phyloP scores from a whole-genome alignment of 2,113 vertebrate genomes.

The Pomatostomus ruficeps region DNA sequence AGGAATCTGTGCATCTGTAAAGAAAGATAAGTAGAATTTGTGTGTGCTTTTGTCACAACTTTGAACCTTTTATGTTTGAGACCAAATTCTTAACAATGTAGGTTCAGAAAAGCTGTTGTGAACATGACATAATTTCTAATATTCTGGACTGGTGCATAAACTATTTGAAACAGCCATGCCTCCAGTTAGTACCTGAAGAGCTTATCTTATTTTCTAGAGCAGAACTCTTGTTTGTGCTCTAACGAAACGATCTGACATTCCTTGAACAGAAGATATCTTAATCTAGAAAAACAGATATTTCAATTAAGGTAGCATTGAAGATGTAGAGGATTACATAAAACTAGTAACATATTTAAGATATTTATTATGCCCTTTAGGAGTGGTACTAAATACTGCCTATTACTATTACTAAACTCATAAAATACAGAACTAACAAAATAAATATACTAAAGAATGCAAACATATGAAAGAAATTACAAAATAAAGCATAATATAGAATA shows the following conservation, averaged over 20 bases:
- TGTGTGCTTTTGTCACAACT: background rate
- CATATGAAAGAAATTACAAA: background rate
- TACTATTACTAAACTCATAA: background rate
- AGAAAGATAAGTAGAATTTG: background rate
- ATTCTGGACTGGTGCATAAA: background rate
- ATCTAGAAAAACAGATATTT: background rate
- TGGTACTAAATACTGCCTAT: background rate
- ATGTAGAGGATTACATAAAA: background rate
- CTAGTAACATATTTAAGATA: background rate
- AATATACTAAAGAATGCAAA: background rate
- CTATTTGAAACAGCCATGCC: background rate
- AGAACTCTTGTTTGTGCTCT: rapidly evolving
- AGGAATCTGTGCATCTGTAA: background rate
- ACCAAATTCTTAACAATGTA: background rate
- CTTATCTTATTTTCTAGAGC: background rate
- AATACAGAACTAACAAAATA: background rate
- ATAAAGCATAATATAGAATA: background rate
- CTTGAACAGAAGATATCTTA: background rate
- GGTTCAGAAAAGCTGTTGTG: background rate
- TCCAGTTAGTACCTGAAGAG: background rate
- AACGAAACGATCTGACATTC: background rate
- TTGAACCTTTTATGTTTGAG: background rate
- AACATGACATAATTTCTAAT: background rate
- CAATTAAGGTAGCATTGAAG: background rate
- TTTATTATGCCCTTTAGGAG: background rate